Evolutionary conservation across 1,140 invertebrate species (phyloP).

Genomic region (Drosophila miranda): DNA sequence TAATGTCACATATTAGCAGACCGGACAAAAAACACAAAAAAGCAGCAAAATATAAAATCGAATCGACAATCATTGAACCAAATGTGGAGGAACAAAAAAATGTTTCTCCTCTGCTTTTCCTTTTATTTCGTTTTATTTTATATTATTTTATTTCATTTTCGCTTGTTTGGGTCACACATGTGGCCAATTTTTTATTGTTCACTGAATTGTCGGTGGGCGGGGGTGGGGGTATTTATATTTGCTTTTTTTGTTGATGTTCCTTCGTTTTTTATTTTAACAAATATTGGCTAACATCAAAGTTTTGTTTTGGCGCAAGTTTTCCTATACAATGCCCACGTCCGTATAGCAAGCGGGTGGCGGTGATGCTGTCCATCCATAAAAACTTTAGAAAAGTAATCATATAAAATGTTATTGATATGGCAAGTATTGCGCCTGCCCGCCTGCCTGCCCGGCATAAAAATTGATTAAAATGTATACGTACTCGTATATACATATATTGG

Average conservation of each 20-base stretch:
- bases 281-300: conserved; percentile 62
- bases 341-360: no score
- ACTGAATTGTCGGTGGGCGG: conserved; percentile 30
- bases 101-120: conserved; percentile 7
- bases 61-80: conserved; percentile 56
- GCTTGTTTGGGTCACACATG: conserved; percentile 53
- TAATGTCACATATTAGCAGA: conserved; percentile 56
- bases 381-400: conserved; percentile 78
- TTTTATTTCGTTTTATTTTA: not conserved
- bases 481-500: not conserved
- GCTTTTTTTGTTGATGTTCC: conserved; percentile 44
- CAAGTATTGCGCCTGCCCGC: conserved; percentile 25
- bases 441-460: conserved; percentile 49
- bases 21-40: conserved; percentile 19
- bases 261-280: conserved; percentile 44
- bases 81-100: not conserved
- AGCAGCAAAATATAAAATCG: conserved; percentile 47
- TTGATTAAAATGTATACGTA: conserved; percentile 61
- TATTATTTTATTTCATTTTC: conserved; percentile 38
- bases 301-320: conserved; percentile 52
- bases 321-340: not conserved
- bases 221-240: conserved; percentile 57
- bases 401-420: conserved; percentile 77
- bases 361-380: conserved; percentile 39
- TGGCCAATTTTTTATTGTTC: conserved; percentile 74